Conservation (phyloP, 2,888 invertebrate species). For the Incurvaria masculella region DNA sequence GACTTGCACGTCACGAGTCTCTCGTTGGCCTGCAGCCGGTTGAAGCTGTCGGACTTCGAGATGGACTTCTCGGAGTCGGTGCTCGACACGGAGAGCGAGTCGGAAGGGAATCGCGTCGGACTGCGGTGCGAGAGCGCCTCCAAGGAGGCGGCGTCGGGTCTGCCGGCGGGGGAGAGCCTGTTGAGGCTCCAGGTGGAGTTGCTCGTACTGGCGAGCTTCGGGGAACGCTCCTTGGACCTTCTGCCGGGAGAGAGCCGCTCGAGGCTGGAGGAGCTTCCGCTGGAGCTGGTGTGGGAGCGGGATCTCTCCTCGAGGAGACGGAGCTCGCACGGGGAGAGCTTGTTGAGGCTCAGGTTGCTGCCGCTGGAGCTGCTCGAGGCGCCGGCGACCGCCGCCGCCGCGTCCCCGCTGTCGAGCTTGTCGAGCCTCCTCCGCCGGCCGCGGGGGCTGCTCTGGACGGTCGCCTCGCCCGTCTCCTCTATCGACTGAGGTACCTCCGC, state of each 20-base stretch:
- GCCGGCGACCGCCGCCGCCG: constrained; percentile 45
- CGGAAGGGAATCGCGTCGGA: constrained; percentile 46
- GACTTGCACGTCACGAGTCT: constrained; percentile 51
- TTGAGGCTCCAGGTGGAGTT: constrained; percentile 53
- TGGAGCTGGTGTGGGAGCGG: constrained; percentile 49
- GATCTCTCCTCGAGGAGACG: constrained; percentile 47
- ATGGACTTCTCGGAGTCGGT: constrained; percentile 52
- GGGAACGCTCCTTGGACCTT: constrained; percentile 49
- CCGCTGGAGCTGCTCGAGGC: constrained; percentile 51
- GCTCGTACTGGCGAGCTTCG: constrained; percentile 47
- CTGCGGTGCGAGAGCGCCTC: constrained; percentile 44
- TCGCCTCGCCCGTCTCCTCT: constrained; percentile 66
- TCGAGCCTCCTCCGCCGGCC: constrained; percentile 50
- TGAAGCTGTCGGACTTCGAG: constrained; percentile 52
- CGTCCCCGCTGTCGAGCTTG: constrained; percentile 46
- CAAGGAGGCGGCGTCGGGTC: constrained; percentile 51
- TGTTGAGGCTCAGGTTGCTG: constrained; percentile 53
- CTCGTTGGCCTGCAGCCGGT: constrained; percentile 48
- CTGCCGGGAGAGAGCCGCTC: constrained; percentile 49
- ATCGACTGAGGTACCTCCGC: constrained; percentile 64
- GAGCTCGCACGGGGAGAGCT: constrained; percentile 49
- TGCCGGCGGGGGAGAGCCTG: constrained; percentile 40
- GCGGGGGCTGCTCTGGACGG: constrained; percentile 61
- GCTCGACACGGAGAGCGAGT: constrained; percentile 49
- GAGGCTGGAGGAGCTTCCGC: constrained; percentile 50